Evolutionary conservation across 2,113 vertebrate genomes (phyloP).

Genomic region (Gasterosteus nipponicus): DNA sequence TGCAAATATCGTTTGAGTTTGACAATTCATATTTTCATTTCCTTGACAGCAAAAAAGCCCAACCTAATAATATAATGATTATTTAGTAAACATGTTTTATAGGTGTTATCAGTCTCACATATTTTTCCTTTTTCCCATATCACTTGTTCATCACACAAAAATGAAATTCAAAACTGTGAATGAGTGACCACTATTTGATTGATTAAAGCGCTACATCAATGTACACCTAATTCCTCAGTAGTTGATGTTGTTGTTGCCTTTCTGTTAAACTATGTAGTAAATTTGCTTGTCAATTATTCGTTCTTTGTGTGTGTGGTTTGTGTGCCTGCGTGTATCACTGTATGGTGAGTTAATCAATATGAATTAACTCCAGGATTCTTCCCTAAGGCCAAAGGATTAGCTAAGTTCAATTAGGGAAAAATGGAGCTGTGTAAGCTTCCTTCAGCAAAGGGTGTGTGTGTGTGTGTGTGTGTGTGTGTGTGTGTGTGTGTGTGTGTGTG

Average conservation of each 20-base stretch:
- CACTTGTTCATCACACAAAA: constrained; percentile 7
- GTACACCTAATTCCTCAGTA: neutral
- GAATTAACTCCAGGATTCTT: constrained; percentile 35
- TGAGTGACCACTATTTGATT: neutral
- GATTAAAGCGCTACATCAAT: neutral
- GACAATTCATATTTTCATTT: neutral
- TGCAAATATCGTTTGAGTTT: neutral
- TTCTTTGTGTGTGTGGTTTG: neutral
- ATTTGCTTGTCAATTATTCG: neutral
- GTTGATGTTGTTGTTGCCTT: constrained; percentile 11
- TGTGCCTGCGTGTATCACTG: neutral
- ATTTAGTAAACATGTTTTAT: neutral
- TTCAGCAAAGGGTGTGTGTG: neutral
- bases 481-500: constrained; percentile 15
- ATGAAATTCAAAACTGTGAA: neutral
- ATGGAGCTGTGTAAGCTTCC: constrained; percentile 22
- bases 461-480: constrained; percentile 15
- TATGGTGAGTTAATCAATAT: constrained; percentile 37
- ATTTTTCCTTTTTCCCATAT: constrained; percentile 6
- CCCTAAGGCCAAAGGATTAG: constrained; percentile 44
- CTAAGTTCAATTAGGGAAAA: constrained; percentile 44
- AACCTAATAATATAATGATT: neutral
- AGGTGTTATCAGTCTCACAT: neutral
- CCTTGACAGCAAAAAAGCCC: neutral
- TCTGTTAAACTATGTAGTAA: constrained; percentile 8